phyloP scores from a whole-genome alignment of 2,888 invertebrate genomes.

The Eumerus sabulonum region DNA sequence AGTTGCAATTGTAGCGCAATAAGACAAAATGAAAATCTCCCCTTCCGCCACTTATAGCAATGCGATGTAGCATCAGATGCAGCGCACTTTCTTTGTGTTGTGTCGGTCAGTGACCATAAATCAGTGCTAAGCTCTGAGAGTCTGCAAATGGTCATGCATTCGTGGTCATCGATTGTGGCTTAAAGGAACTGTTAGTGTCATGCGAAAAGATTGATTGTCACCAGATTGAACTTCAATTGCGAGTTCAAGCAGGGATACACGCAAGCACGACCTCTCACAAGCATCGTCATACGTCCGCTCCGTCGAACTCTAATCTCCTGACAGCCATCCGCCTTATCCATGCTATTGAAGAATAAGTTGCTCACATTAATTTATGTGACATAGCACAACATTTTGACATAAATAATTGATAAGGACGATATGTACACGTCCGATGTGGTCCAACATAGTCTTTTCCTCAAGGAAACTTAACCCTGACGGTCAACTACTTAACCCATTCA shows the following conservation, averaged over 20 bases:
- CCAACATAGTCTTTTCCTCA: background rate
- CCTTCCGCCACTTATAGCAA: constrained; percentile 26
- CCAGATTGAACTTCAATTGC: too few species aligned
- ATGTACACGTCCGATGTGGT: background rate
- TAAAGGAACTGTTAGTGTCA: constrained; percentile 4
- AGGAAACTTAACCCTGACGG: constrained; percentile 51
- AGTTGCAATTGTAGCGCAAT: constrained; percentile 44
- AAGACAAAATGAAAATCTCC: constrained; percentile 38
- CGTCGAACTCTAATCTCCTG: too few species aligned
- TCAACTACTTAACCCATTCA: constrained; percentile 54
- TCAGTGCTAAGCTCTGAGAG: constrained; percentile 14
- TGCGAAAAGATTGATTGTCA: background rate
- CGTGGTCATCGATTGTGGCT: background rate
- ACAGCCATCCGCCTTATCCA: background rate
- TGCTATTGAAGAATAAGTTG: constrained; percentile 73
- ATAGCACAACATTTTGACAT: constrained; percentile 77
- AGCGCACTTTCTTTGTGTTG: constrained; percentile 41
- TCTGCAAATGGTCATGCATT: too few species aligned
- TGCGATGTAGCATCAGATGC: constrained; percentile 9
- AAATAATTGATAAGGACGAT: constrained; percentile 76
- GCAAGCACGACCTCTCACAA: background rate
- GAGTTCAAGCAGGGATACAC: too few species aligned
- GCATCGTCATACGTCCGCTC: background rate
- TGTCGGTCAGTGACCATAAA: constrained; percentile 43
- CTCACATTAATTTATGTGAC: constrained; percentile 77